Evolutionary conservation across 2,797 vertebrate species (phyloP).

Genomic region (Pempheris klunzingeri): DNA sequence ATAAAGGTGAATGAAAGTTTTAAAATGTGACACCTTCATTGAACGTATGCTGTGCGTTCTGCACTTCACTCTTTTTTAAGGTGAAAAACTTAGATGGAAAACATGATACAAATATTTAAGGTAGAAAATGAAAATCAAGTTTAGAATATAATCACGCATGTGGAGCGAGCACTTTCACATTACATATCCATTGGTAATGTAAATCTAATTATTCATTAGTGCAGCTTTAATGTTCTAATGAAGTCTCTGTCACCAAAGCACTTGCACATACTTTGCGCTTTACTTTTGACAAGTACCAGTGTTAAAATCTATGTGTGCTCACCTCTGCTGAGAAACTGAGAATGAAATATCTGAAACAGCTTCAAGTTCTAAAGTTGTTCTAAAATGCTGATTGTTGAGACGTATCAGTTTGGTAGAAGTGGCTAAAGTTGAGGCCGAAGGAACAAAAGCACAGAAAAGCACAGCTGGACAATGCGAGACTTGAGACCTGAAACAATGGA

Average conservation of each 20-base stretch:
- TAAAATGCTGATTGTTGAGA: neutral
- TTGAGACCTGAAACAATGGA: neutral
- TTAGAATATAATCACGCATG: no score
- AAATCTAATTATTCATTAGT: neutral
- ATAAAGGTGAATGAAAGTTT: no score
- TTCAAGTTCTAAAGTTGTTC: no score
- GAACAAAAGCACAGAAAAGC: neutral
- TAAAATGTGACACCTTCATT: neutral
- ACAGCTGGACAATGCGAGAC: neutral
- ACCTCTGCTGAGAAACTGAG: neutral
- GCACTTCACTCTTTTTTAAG: no score
- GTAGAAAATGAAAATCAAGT: no score
- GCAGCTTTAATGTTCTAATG: neutral
- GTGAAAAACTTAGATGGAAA: no score
- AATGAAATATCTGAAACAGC: neutral
- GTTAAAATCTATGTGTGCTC: neutral
- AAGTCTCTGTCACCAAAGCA: neutral
- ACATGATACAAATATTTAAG: no score
- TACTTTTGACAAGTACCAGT: neutral
- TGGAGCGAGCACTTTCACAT: neutral
- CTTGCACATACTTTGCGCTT: neutral
- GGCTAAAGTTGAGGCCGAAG: neutral
- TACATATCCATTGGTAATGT: neutral
- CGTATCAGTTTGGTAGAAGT: neutral
- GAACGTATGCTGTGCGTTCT: neutral